Evolutionary conservation across 2,797 vertebrate genomes (phyloP).

Genomic region (Rhadinocentrus ornatus): DNA sequence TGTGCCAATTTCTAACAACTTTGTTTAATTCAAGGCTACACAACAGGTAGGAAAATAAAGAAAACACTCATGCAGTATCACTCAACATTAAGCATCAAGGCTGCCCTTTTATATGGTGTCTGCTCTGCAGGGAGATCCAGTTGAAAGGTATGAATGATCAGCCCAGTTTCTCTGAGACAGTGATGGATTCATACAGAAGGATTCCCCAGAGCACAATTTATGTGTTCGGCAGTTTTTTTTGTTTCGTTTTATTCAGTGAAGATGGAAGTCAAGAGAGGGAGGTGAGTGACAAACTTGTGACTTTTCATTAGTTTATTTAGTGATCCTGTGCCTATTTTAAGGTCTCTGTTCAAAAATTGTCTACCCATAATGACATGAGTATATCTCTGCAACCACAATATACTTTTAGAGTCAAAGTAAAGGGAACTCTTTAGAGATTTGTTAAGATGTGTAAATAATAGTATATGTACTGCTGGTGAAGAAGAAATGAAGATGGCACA

Average conservation of each 20-base stretch:
- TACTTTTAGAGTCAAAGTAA: too few species aligned
- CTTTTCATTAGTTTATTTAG: background rate
- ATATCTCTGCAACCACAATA: too few species aligned
- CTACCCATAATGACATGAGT: background rate
- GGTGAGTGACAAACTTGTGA: background rate
- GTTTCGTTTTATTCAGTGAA: background rate
- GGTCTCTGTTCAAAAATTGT: background rate
- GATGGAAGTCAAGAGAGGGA: background rate
- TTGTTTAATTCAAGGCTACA: slow-evolving; percentile 28
- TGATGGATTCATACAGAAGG: background rate
- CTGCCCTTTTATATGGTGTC: slow-evolving; percentile 19
- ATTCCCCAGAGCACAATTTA: slow-evolving; percentile 9
- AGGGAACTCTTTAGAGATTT: too few species aligned
- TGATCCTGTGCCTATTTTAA: background rate
- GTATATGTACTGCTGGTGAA: too few species aligned
- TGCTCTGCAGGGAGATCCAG: slow-evolving; percentile 18
- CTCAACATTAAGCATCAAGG: slow-evolving; percentile 15
- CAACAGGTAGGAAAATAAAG: slow-evolving; percentile 6
- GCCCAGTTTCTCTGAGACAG: slow-evolving; percentile 2
- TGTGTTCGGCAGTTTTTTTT: background rate
- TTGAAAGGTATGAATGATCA: slow-evolving; percentile 26
- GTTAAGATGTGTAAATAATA: too few species aligned
- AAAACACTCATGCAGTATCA: slow-evolving; percentile 6
- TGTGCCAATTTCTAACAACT: slow-evolving; percentile 10
- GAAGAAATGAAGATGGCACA: too few species aligned